Percentiles rank a stretch among this genome's conserved stretches.
phyloP scores from a whole-genome alignment of 2,888 invertebrate species.

The Eupithecia exiguata region DNA sequence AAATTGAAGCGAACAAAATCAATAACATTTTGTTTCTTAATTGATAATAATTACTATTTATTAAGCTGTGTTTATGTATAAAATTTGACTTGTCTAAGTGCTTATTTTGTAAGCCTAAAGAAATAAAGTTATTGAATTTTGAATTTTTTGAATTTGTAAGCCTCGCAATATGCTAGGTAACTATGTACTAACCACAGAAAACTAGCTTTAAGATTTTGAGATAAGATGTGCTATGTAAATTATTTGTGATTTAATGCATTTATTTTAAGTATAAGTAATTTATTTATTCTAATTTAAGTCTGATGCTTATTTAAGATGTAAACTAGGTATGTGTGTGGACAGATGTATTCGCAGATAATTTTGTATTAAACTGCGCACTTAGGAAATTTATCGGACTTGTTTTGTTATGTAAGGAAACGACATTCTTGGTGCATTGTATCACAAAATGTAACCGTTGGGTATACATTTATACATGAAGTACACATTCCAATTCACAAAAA shows the following conservation, averaged over 20 bases:
- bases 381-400: not conserved
- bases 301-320: not conserved
- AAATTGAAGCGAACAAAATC: too few species aligned
- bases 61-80: too few species aligned
- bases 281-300: not conserved
- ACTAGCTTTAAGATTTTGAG: not conserved
- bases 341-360: not conserved
- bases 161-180: constrained; percentile 15
- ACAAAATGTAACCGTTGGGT: constrained; percentile 30
- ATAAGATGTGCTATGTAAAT: not conserved
- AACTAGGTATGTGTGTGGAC: not conserved
- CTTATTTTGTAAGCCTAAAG: too few species aligned
- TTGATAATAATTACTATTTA: too few species aligned
- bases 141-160: too few species aligned
- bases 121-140: too few species aligned
- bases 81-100: too few species aligned
- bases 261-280: not conserved
- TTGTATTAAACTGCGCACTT: not conserved
- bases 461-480: constrained; percentile 12
- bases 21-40: too few species aligned
- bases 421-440: constrained; percentile 44
- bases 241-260: not conserved
- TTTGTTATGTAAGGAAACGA: constrained; percentile 29
- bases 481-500: not conserved
- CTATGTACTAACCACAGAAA: constrained; percentile 19